Evolutionary conservation across 1,140 invertebrate species (phyloP), one percentile per base, ranked within the genome.

Genomic region (Artemia franciscana): DNA sequence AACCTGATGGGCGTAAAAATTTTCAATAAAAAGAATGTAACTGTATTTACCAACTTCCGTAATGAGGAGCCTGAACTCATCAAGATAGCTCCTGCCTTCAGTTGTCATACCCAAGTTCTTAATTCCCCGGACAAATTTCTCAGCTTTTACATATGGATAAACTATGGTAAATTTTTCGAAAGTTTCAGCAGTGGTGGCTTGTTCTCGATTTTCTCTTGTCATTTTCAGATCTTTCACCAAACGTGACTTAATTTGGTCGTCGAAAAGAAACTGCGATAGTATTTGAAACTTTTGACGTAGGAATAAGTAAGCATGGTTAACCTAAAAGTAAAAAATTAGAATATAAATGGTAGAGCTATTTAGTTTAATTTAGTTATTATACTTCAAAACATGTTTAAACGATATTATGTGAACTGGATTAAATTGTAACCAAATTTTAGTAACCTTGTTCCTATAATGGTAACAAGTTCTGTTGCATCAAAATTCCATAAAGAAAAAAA

Each of bases 221-320:
- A 78, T 84, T 62, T 84, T 81, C 64, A 90, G 78, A 73, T 98
- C 93, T 74, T 92, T 92, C 60, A 91, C 80, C 0, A 99, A 74
- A 61, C 89, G 79, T 0, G 92, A 96, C 73, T 97, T 97, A 60
- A 99, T 96, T 68, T 95, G 91, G 74, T 98, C 95, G 74, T 98
- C 93, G 72, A 86, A 98, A 67, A 99, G 80, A 73, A 98, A 98
- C 73, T 97, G 92, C 2, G 93, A 98, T 71, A 98, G 95, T 3
- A 85, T 84, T 66, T 86, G 85, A 67, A 98, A 87, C 73, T 98
- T 96, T 63, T 92, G 84, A 63, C 86, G 80, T 57, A 99, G 76
- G 75, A 95, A 97, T 73, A 95, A 91, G 75, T 97, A 98, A 0
- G 91, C 91, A 71, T 91, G 94, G 71, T 98, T 97, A 0, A 96